Conservation (phyloP, 2,113 vertebrate genomes). For the Apus apus region DNA sequence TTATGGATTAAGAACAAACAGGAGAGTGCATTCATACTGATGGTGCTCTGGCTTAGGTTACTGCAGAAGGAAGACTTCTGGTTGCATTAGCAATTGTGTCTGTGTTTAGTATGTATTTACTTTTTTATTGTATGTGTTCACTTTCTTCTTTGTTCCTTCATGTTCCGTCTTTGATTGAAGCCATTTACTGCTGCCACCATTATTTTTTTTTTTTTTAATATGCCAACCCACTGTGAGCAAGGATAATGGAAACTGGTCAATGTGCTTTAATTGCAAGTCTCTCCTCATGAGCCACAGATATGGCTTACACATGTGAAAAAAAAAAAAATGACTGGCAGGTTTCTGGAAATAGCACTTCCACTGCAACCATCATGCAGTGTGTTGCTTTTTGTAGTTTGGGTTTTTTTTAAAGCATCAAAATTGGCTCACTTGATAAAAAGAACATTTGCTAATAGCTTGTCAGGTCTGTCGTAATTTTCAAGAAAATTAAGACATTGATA, state of each 20-base stretch:
- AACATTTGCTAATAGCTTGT: neutral
- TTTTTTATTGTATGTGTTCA: neutral
- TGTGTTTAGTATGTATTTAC: neutral
- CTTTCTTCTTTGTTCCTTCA: neutral
- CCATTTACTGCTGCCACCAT: neutral
- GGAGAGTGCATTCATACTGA: fast-evolving
- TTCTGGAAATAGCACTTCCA: neutral
- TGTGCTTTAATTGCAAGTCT: neutral
- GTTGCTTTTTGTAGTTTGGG: neutral
- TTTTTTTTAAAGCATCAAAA: neutral
- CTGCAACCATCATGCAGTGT: neutral
- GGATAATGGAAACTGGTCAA: neutral
- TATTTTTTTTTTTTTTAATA: neutral
- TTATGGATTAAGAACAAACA: neutral
- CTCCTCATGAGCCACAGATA: neutral
- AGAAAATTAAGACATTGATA: neutral
- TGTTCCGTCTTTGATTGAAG: neutral
- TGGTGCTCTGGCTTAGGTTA: neutral
- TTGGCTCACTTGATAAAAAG: neutral
- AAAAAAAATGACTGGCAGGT: neutral
- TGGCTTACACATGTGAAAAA: neutral
- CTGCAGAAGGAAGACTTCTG: neutral
- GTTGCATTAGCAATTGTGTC: neutral
- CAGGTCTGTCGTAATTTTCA: neutral
- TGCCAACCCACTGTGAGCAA: neutral